Evolutionary conservation across 1,140 invertebrate species (phyloP).

Genomic region (Drosophila obscura): DNA sequence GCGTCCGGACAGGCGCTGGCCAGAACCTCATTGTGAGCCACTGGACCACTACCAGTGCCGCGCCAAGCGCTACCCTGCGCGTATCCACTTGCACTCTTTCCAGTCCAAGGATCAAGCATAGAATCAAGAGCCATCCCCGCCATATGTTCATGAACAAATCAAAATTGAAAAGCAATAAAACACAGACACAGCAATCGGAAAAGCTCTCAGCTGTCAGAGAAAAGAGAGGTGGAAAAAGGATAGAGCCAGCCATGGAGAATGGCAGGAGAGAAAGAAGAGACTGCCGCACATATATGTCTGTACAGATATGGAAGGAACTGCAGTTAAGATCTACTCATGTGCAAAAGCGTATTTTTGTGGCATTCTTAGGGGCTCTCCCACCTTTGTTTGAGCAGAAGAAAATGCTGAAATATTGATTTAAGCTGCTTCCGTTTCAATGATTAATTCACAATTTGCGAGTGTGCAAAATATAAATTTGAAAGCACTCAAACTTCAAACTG

Average conservation of each 20-base stretch:
- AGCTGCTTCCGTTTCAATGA: constrained; percentile 1
- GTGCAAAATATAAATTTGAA: background rate
- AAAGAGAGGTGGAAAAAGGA: background rate
- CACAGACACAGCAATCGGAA: constrained; percentile 23
- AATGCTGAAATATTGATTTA: constrained; percentile 9
- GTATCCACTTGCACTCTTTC: constrained; percentile 4
- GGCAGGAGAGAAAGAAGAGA: constrained; percentile 5
- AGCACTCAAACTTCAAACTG: constrained; percentile 6
- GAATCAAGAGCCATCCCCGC: background rate
- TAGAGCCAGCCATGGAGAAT: background rate
- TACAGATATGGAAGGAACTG: background rate
- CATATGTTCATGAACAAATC: constrained; percentile 57
- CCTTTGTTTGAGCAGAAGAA: constrained; percentile 2
- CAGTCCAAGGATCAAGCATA: background rate
- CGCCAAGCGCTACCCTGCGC: background rate
- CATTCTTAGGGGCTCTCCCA: background rate
- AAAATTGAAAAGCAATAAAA: constrained; percentile 76
- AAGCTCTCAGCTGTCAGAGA: constrained; percentile 35
- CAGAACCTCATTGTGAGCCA: constrained; percentile 51
- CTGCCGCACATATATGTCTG: too few species aligned
- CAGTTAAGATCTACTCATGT: constrained; percentile 23
- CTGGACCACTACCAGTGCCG: background rate
- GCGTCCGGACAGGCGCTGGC: constrained; percentile 5
- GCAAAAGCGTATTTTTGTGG: constrained; percentile 34
- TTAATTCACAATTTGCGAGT: constrained; percentile 35